Conservation (phyloP, 2,888 invertebrate genomes). For the Gonocerus acuteangulatus region DNA sequence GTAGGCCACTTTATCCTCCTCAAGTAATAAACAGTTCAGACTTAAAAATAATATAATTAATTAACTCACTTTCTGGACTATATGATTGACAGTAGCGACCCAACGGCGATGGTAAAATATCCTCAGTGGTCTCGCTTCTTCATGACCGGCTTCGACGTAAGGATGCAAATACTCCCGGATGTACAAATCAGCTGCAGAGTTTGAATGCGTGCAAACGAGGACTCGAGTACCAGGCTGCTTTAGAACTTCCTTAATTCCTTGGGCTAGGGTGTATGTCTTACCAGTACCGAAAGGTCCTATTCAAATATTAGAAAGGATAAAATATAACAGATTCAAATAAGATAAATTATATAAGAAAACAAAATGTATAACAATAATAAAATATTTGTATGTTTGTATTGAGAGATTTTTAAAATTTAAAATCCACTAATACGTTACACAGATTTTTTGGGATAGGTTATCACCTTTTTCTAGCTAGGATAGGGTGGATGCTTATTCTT, state of each 20-base stretch:
- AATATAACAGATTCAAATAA: background rate
- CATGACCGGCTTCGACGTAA: conserved; percentile 59
- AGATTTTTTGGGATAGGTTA: too few species aligned
- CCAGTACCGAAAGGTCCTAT: conserved; percentile 75
- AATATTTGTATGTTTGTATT: too few species aligned
- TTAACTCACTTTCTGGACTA: conserved; percentile 47
- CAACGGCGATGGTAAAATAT: conserved; percentile 73
- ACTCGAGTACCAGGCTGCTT: conserved; percentile 58
- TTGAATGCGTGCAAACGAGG: conserved; percentile 77
- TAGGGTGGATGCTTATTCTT: too few species aligned
- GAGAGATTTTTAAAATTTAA: too few species aligned
- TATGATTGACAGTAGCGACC: conserved; percentile 66
- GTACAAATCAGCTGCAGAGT: conserved; percentile 78
- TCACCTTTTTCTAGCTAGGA: too few species aligned
- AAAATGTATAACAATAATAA: too few species aligned
- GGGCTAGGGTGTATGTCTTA: conserved; percentile 74
- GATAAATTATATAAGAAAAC: too few species aligned
- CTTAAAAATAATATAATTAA: too few species aligned
- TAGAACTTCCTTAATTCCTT: conserved; percentile 61
- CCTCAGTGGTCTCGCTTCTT: conserved; percentile 61
- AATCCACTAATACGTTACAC: too few species aligned
- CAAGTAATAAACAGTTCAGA: too few species aligned
- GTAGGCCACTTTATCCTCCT: too few species aligned
- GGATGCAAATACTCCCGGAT: conserved; percentile 75
- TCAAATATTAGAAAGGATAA: conserved; percentile 22